Percentiles rank a stretch among this genome's conserved stretches.
Evolutionary conservation across 2,888 invertebrate species (phyloP).

Genomic region (Scaptomyza polygonia): DNA sequence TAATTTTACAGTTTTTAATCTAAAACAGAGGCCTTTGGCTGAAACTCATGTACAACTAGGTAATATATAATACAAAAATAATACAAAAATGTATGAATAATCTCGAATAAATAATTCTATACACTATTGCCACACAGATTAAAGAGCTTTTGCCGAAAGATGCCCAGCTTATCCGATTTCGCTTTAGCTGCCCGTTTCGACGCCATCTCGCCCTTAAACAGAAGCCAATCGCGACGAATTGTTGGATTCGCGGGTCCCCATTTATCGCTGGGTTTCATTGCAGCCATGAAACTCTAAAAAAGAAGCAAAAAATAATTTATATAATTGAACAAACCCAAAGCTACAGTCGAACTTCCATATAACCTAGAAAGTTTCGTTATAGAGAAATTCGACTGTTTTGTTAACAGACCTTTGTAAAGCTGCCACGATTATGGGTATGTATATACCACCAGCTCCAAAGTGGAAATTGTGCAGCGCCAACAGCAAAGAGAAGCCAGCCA

Average conservation of each 20-base stretch:
- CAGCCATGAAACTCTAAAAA: constrained; percentile 84
- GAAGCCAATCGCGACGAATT: constrained; percentile 86
- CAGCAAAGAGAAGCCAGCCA: constrained; percentile 85
- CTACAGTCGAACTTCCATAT: too few species aligned
- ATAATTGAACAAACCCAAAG: too few species aligned
- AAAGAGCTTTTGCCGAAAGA: constrained; percentile 76
- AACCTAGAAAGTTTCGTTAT: too few species aligned
- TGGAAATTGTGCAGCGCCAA: constrained; percentile 85
- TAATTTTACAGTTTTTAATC: constrained; percentile 3
- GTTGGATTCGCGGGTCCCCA: constrained; percentile 88
- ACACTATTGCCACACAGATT: constrained; percentile 68
- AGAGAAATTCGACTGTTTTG: too few species aligned
- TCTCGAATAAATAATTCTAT: constrained; percentile 25
- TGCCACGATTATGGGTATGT: constrained; percentile 52
- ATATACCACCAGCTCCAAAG: constrained; percentile 84
- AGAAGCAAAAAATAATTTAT: not conserved
- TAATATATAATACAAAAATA: constrained; percentile 24
- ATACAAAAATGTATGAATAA: constrained; percentile 23
- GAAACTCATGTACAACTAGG: constrained; percentile 29
- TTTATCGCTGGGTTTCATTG: constrained; percentile 73
- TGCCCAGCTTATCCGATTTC: constrained; percentile 66
- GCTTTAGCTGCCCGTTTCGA: constrained; percentile 77
- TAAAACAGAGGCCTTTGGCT: constrained; percentile 19
- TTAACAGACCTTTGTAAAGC: constrained; percentile 53
- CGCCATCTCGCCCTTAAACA: constrained; percentile 86